Conservation (phyloP, 2,888 invertebrate species). For the Xestoiulus laeticollis region DNA sequence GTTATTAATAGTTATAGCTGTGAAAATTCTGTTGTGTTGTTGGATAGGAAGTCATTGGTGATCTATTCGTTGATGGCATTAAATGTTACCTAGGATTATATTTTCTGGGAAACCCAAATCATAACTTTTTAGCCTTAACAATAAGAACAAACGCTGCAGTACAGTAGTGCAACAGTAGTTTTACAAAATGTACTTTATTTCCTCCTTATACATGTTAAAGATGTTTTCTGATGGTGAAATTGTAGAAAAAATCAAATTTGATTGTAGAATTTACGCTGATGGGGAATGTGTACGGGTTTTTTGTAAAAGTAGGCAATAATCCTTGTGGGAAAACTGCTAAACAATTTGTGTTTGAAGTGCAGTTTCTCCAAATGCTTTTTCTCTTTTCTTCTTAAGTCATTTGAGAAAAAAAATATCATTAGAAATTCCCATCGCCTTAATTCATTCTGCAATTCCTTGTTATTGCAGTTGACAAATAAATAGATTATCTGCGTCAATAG, state of each 20-base stretch:
- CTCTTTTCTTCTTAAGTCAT: background rate
- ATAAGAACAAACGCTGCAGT: too few species aligned
- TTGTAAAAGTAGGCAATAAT: background rate
- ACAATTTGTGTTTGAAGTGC: constrained; percentile 11
- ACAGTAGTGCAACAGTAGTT: too few species aligned
- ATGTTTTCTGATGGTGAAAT: background rate
- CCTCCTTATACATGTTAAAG: too few species aligned
- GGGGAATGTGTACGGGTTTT: background rate
- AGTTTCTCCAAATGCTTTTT: background rate
- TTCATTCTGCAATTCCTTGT: background rate
- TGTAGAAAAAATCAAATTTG: background rate
- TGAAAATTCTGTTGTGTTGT: too few species aligned
- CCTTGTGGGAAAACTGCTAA: constrained; percentile 1
- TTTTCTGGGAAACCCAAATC: too few species aligned
- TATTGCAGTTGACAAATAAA: constrained; percentile 1
- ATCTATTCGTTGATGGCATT: too few species aligned
- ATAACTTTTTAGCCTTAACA: too few species aligned
- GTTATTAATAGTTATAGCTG: too few species aligned
- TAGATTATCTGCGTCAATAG: background rate
- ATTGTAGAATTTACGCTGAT: background rate
- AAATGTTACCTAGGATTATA: too few species aligned
- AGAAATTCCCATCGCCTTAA: background rate
- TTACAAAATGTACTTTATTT: too few species aligned
- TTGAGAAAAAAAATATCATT: background rate
- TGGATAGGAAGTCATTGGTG: too few species aligned